Conservation (phyloP, 2,797 vertebrate species). For the Poeciliopsis infans region DNA sequence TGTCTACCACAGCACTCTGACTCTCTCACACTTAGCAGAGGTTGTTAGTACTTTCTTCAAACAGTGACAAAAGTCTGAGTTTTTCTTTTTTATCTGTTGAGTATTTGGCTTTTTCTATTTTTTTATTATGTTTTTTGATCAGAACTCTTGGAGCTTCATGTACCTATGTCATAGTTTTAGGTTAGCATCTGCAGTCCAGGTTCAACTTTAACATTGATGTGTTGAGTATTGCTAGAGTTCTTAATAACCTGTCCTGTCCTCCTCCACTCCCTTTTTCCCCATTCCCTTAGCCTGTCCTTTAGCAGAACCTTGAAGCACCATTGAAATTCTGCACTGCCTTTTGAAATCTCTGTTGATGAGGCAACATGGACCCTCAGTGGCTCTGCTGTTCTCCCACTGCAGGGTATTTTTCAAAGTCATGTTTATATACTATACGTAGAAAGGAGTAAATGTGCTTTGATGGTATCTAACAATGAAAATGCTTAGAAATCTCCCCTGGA, state of each 20-base stretch:
- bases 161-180: slow-evolving; percentile 29
- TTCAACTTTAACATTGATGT: slow-evolving; percentile 72
- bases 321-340: slow-evolving; percentile 82
- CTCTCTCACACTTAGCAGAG: slow-evolving; percentile 63
- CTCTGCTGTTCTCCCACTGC: slow-evolving; percentile 72
- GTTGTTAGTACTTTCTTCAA: slow-evolving; percentile 51
- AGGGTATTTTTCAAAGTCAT: slow-evolving; percentile 83
- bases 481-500: slow-evolving; percentile 73
- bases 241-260: slow-evolving; percentile 67
- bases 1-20: slow-evolving; percentile 72
- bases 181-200: slow-evolving; percentile 48
- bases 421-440: slow-evolving; percentile 83
- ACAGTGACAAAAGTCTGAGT: slow-evolving; percentile 40
- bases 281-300: slow-evolving; percentile 74
- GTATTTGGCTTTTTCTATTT: slow-evolving; percentile 12
- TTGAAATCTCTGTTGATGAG: slow-evolving; percentile 84
- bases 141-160: slow-evolving; percentile 19
- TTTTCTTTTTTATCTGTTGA: slow-evolving; percentile 27
- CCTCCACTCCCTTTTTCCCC: slow-evolving; percentile 18
- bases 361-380: slow-evolving; percentile 75
- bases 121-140: not conserved
- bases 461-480: slow-evolving; percentile 77
- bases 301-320: slow-evolving; percentile 80
- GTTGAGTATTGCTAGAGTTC: slow-evolving; percentile 69
- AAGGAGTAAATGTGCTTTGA: slow-evolving; percentile 75